phyloP scores from a whole-genome alignment of 2,113 vertebrate genomes.

The Crotalus viridis region DNA sequence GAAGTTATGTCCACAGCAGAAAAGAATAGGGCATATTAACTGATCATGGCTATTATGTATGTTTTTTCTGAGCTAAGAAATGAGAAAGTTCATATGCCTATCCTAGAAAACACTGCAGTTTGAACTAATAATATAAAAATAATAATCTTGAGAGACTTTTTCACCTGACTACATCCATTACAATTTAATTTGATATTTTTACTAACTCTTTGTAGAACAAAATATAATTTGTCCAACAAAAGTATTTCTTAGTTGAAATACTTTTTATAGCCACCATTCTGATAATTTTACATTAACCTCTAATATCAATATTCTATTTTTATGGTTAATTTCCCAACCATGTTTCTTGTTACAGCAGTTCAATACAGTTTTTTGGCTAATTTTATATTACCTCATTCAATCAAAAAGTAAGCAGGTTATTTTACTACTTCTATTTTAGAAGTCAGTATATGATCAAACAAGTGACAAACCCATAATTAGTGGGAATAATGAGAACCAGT shows the following conservation, averaged over 20 bases:
- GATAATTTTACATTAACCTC: not conserved
- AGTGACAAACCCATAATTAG: not conserved
- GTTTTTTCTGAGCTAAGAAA: not conserved
- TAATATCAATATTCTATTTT: not conserved
- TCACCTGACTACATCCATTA: not conserved
- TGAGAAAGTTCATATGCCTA: not conserved
- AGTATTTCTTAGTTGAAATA: not conserved
- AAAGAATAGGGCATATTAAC: not conserved
- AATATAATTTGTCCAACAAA: not conserved
- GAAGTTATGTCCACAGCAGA: fast-evolving
- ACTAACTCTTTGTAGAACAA: not conserved
- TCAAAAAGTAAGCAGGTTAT: not conserved
- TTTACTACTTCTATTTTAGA: not conserved
- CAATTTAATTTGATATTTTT: not conserved
- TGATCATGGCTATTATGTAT: not conserved
- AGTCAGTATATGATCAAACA: not conserved
- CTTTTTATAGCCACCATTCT: not conserved
- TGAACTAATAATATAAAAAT: not conserved
- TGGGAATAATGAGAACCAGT: not conserved
- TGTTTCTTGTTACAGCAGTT: not conserved
- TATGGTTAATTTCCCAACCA: not conserved
- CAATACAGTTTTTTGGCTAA: not conserved
- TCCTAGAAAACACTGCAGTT: not conserved
- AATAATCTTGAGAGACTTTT: not conserved
- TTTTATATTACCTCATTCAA: not conserved